Evolutionary conservation across 2,797 vertebrate species (phyloP).

Genomic region (Pipistrellus nathusii): DNA sequence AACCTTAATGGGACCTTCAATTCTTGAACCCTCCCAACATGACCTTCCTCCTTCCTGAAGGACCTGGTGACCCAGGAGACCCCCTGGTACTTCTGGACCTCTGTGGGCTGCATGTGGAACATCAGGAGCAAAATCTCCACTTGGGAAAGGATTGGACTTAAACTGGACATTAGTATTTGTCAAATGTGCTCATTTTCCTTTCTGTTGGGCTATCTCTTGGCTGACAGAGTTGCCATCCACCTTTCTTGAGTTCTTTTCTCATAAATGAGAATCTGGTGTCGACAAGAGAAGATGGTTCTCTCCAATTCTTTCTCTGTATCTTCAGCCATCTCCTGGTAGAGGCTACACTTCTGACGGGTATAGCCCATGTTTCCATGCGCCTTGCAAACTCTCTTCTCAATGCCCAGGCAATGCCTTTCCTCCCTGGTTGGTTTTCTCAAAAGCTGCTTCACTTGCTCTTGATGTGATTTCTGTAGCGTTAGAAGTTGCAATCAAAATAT

Average conservation of each 20-base stretch:
- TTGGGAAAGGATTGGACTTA: background rate
- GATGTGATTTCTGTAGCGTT: background rate
- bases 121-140: too few relatives aligned
- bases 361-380: rapidly evolving
- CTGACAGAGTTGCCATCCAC: background rate
- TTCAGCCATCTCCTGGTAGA: background rate
- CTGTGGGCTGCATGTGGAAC: too few relatives aligned
- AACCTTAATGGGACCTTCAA: rapidly evolving
- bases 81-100: background rate
- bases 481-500: background rate
- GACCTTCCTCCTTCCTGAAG: background rate
- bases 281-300: background rate
- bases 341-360: rapidly evolving
- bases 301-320: background rate
- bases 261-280: background rate
- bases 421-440: background rate
- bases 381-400: too few relatives aligned
- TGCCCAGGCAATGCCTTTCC: background rate
- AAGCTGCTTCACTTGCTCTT: background rate
- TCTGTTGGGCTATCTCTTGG: background rate
- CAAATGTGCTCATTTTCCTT: rapidly evolving
- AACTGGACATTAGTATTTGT: background rate
- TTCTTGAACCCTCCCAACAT: background rate
- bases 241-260: background rate
- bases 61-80: background rate